Base-by-base conservation (phyloP, 2,888 invertebrate genomes). In the Oscheius sp. region DNA sequence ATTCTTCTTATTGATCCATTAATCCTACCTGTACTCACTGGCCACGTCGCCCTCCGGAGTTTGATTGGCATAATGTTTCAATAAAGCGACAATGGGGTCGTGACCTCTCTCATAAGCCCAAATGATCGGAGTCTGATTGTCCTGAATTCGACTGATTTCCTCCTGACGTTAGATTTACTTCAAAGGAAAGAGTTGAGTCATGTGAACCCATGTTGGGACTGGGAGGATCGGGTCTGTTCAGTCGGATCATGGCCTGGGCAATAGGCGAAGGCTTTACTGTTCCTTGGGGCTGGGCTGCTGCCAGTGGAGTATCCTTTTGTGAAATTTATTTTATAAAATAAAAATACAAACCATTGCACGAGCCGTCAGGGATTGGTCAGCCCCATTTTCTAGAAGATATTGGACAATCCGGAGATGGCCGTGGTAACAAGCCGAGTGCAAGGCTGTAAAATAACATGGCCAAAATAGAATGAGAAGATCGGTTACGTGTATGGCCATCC, bases 41-140 rank as follows among this genome's bases (percentile, higher is more conserved):
- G 90, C 89, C 0, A 89, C 89, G 75, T 90, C 90, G 45, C 83
- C 84, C 63, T 89, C 89, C 3, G 89, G 89, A 18, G 89, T 80
- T 73, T 89, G 89, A 75, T 83, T 85, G 9, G 87, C 87, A 82
- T 90, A 89, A 78, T 90, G 89, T 76, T 90, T 90, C 56, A 90
- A 84, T 56, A 90, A 80, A 2, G 89, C 89, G 21, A 90, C 90
- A 68, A 90, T 90, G 45, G 88, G 86, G 84, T 90, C 90, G 83
- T 90, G 90, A 25, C 90, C 90, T 29, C 78, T 45, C 75, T 90
- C 90, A 79, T 90, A 90, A 0, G 90, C 90, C 90, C 90, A 90
- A 84, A 90, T 89, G 9, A 78, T 78, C 12, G 79, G 80, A 0
- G 81, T 81, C 45, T 81, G 81, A 69, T 81, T 78, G 18, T 79